Evolutionary conservation across 2,888 invertebrate genomes (phyloP), one percentile per base, ranked within the genome.

Genomic region (Trachelus stipa): DNA sequence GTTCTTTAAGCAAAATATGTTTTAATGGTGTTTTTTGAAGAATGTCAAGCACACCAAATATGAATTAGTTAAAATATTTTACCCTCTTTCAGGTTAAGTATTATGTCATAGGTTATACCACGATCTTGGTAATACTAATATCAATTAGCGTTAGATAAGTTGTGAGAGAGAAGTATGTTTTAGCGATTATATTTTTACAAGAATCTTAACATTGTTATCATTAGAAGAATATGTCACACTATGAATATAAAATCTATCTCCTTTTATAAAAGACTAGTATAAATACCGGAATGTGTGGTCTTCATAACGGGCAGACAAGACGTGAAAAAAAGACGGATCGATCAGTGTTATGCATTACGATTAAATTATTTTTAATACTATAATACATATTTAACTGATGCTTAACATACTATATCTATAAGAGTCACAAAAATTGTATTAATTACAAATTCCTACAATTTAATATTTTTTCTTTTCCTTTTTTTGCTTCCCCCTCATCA

Each of bases 81-180:
- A 23, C 23, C 9, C 23, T 56, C 23, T 23, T 23, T 56, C 23
- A 34, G 35, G 23, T 34, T 23, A 76, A 23, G 11, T 34, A 74
- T 74, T 34, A 74, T 74, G 34, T 74, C 34, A 34, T 35, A 74
- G 35, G n/a, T 74, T 74, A 23, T 35, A 12, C 6, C 35, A 35
- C 35, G 35, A 12, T 35, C 35, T 35, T 35, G 35, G 35, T 74
- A 35, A 23, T 35, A 30, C 6, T 34, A 74, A 12, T 23, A 30
- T 74, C 15, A 71, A 71, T n/a, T 40, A 40, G 6, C 4, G 23
- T 23, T 56, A 56, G 23, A 15, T 9, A 56, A 56, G 9, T 23
- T 23, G 56, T 15, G 15, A 56, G 2, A 40, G 12, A 37, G 40
- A 56, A 23, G 56, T 15, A 23, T 23, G 9, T 23, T 56, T 23